Conservation (phyloP, 2,797 vertebrate genomes). For the Thunnus albacares region DNA sequence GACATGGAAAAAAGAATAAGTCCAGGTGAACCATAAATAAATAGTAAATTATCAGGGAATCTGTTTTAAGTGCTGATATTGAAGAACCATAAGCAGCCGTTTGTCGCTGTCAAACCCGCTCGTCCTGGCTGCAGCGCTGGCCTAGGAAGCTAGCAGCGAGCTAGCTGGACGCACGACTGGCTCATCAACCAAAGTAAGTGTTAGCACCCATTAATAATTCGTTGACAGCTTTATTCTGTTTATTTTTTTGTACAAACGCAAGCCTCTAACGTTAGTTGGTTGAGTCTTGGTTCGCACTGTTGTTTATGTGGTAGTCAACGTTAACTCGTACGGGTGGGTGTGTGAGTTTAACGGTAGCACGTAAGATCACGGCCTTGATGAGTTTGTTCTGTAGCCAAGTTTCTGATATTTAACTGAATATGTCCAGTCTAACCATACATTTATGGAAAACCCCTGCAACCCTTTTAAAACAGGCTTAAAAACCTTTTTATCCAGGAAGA, state of each 20-base stretch:
- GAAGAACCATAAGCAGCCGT: slow-evolving; percentile 7
- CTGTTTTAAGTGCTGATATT: not conserved
- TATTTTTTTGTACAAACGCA: rapidly evolving
- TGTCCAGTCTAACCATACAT: not conserved
- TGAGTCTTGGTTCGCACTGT: not conserved
- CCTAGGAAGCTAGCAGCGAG: slow-evolving; percentile 69
- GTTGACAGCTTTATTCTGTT: not conserved
- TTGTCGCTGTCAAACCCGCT: slow-evolving; percentile 46
- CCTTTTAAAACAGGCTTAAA: too few relatives aligned
- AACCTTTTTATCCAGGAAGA: too few relatives aligned
- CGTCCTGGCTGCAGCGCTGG: slow-evolving; percentile 66
- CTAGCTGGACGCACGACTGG: slow-evolving; percentile 64
- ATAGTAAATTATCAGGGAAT: not conserved
- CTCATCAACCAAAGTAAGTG: slow-evolving; percentile 71
- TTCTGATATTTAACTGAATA: slow-evolving; percentile 9
- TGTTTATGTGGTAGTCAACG: not conserved
- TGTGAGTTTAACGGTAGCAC: slow-evolving; percentile 44
- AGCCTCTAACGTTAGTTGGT: rapidly evolving
- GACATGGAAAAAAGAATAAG: slow-evolving; percentile 28
- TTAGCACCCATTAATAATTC: not conserved
- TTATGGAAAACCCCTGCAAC: not conserved
- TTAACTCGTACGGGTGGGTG: slow-evolving; percentile 25
- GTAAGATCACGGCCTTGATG: slow-evolving; percentile 46
- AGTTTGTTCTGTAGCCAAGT: slow-evolving; percentile 23
- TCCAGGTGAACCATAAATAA: slow-evolving; percentile 2